A percentile compares a stretch with the other conserved stretches of the same genome.
phyloP scores from a whole-genome alignment of 37 sponge, comb jelly and placozoan species.

The Aplysina aerophoba region DNA sequence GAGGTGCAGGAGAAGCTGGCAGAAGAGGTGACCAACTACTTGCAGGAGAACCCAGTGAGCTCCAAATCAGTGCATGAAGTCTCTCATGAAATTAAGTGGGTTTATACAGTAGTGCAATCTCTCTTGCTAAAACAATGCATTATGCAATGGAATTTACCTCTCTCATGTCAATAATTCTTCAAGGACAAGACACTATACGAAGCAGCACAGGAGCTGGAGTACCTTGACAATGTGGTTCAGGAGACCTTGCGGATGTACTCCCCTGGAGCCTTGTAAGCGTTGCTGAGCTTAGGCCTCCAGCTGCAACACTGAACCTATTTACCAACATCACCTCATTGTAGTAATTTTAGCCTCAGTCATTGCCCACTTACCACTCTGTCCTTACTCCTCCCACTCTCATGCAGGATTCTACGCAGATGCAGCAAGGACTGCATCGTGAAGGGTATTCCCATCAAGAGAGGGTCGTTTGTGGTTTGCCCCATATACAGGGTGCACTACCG shows the following conservation, averaged over 20 bases:
- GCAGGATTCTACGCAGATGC: neutral
- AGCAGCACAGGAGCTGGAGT: constrained; percentile 22
- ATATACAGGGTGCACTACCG: neutral
- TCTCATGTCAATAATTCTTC: neutral
- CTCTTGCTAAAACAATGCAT: too few species aligned
- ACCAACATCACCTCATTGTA: too few species aligned
- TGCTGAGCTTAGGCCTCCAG: too few species aligned
- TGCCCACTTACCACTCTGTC: too few species aligned
- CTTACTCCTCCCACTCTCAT: neutral
- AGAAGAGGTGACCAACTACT: constrained; percentile 53
- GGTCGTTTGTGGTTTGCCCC: neutral
- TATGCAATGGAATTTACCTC: constrained; percentile 30
- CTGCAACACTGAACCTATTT: too few species aligned
- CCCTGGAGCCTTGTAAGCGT: constrained; percentile 1
- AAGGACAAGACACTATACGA: neutral
- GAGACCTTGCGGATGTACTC: constrained; percentile 7
- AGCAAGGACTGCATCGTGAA: neutral
- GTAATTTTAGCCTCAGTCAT: too few species aligned
- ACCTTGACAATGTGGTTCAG: neutral
- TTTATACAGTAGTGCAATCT: too few species aligned
- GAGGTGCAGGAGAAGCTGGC: constrained; percentile 63
- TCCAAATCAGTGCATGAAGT: too few species aligned
- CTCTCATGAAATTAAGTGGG: too few species aligned
- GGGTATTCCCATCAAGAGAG: constrained; percentile 9
- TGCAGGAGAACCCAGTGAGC: constrained; percentile 66